Percentiles rank a stretch among this genome's conserved stretches.
phyloP scores from a whole-genome alignment of 2,888 invertebrate species.

The Heliconius aoede region DNA sequence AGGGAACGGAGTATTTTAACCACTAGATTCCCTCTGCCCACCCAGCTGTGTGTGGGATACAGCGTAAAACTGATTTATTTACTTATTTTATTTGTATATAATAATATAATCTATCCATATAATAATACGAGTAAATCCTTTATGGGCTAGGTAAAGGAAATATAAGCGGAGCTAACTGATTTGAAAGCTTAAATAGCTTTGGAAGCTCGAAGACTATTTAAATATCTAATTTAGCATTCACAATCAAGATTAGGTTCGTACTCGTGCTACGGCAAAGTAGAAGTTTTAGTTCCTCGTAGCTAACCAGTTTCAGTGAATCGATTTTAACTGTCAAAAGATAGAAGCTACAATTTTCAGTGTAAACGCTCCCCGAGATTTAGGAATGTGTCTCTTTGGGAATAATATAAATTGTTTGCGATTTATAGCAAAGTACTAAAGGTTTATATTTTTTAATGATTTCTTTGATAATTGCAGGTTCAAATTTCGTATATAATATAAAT shows the following conservation, averaged over 20 bases:
- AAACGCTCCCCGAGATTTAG: neutral
- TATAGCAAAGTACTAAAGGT: neutral
- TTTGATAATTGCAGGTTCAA: no score
- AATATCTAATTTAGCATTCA: slow-evolving; percentile 36
- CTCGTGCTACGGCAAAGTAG: slow-evolving; percentile 26
- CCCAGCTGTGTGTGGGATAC: no score
- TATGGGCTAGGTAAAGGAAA: neutral
- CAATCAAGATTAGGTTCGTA: slow-evolving; percentile 38
- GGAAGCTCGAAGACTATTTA: slow-evolving; percentile 23
- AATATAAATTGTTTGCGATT: neutral
- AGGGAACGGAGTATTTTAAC: no score
- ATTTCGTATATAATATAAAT: no score
- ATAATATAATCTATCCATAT: neutral
- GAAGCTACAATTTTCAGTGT: slow-evolving; percentile 46
- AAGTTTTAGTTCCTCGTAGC: slow-evolving; percentile 38
- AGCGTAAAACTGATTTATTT: no score
- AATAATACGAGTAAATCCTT: neutral
- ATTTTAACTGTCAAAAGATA: slow-evolving; percentile 40
- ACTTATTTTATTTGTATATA: no score
- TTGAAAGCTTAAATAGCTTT: neutral
- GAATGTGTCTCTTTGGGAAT: neutral
- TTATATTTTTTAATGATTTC: no score
- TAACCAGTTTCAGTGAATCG: slow-evolving; percentile 45
- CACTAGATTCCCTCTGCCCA: no score
- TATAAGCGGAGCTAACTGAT: neutral